Percentiles rank a stretch among this genome's conserved stretches.
Conservation (phyloP, 2,113 vertebrate species). For the Ahaetulla prasina region DNA sequence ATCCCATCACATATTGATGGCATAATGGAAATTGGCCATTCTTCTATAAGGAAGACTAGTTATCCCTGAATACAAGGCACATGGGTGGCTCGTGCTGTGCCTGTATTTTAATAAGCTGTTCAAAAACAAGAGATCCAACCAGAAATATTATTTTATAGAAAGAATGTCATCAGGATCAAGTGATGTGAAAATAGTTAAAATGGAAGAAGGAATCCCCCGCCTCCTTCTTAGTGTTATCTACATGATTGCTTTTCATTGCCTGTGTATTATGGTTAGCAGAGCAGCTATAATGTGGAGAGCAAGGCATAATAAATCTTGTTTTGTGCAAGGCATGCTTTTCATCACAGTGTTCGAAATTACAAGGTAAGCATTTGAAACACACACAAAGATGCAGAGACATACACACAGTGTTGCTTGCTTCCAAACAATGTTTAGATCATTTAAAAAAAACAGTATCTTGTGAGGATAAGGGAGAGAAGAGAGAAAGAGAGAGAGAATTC, state of each 20-base stretch:
- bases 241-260: slow-evolving; percentile 67
- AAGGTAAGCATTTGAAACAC: slow-evolving; percentile 56
- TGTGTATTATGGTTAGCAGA: slow-evolving; percentile 66
- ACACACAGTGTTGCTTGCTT: slow-evolving; percentile 45
- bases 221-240: slow-evolving; percentile 53
- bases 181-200: slow-evolving; percentile 42
- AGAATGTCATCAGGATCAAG: not conserved
- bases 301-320: slow-evolving; percentile 67
- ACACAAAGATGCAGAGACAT: not conserved
- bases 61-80: not conserved
- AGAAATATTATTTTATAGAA: not conserved
- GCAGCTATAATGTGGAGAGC: slow-evolving; percentile 56
- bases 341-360: slow-evolving; percentile 50
- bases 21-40: not conserved
- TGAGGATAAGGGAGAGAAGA: not conserved
- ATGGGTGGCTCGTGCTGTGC: not conserved
- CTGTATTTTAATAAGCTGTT: not conserved
- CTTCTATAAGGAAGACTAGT: not conserved
- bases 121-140: not conserved
- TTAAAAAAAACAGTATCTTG: slow-evolving; percentile 18
- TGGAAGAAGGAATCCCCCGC: not conserved
- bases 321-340: slow-evolving; percentile 44
- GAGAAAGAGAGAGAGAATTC: not conserved
- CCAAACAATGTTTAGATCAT: slow-evolving; percentile 30
- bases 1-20: not conserved